Base-by-base conservation (phyloP, 1,140 invertebrate species). In the Cydia pomonella region DNA sequence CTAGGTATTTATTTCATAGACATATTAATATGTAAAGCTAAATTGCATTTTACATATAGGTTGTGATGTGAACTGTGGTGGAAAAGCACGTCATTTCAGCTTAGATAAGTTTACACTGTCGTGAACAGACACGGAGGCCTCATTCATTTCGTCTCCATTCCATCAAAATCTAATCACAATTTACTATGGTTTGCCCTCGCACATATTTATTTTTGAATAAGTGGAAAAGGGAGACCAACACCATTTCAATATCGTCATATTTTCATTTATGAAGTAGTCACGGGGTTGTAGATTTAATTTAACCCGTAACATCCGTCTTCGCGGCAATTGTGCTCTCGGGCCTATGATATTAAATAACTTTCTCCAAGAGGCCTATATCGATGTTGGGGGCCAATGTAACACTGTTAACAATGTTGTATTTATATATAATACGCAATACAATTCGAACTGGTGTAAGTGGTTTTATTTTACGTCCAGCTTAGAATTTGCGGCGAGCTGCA, bases 31-130 rank as follows among this genome's bases (percentile, higher is more conserved):
- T 21, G n/a, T 59, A 2, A 59, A 59, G n/a, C 18, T 59, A 59
- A 59, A 59, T n/a, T 9, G 9, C 18, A 50, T 50, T 50, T 16
- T n/a, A 50, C 13, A 59, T 7, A 23, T 23, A 59, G 53, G 7
- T 23, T 59, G 21, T 10, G 23, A 59, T 59, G 53, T 59, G 53
- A 59, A 59, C 53, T 59, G 53, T 10, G 18, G 21, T 59, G 53
- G 21, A 59, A 59, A 59, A 59, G 50, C 53, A 23, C 18, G 53
- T 23, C 53, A 59, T 59, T 59, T 59, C 50, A 59, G 50, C 18
- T 59, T 23, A 59, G 53, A 59, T 59, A 10, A 21, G 21, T 59
- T 59, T 23, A 59, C 53, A 59, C 53, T 59, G 9, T 59, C 53
- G 21, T 59, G 21, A 59, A 59, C 53, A 23, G 9, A 23, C 53